A percentile compares a stretch with the other conserved stretches of the same genome.
Conservation (phyloP, 2,888 invertebrate genomes). For the Drosophila atripex region DNA sequence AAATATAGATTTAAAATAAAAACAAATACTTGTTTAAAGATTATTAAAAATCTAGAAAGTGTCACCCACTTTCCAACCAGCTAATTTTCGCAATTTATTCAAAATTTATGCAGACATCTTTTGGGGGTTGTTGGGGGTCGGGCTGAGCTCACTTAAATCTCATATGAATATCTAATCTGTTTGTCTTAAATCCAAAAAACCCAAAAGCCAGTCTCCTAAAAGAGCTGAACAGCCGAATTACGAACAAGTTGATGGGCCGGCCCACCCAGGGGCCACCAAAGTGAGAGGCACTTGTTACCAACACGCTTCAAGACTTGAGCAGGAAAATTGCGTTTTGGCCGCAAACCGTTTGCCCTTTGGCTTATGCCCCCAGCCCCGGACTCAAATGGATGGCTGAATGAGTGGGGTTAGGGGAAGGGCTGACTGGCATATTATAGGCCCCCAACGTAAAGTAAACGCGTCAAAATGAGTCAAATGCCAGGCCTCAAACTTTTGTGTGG, state of each 20-base stretch:
- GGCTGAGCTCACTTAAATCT: constrained; percentile 14
- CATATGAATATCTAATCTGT: constrained; percentile 40
- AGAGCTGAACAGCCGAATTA: constrained; percentile 3
- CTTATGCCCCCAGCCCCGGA: constrained; percentile 15
- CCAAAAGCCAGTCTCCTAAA: constrained; percentile 4
- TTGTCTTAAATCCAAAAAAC: constrained; percentile 23
- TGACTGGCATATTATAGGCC: constrained; percentile 6
- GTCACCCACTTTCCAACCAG: background rate
- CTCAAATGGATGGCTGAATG: background rate
- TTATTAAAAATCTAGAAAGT: background rate
- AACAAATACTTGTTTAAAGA: background rate
- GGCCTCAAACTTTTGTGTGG: constrained; percentile 16
- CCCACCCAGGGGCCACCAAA: constrained; percentile 29
- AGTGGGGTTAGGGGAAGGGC: background rate
- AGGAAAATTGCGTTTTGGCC: constrained; percentile 39
- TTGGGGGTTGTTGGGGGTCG: background rate
- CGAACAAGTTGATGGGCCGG: constrained; percentile 32
- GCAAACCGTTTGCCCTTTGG: constrained; percentile 45
- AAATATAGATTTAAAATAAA: too few species aligned
- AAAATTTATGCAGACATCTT: constrained; percentile 20
- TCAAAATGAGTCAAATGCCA: constrained; percentile 21
- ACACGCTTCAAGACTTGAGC: constrained; percentile 27
- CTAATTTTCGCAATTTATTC: constrained; percentile 19
- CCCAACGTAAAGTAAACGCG: constrained; percentile 40
- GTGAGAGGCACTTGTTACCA: constrained; percentile 48